Evolutionary conservation across 2,888 invertebrate genomes (phyloP).

Genomic region (Digitonthophagus gazella): DNA sequence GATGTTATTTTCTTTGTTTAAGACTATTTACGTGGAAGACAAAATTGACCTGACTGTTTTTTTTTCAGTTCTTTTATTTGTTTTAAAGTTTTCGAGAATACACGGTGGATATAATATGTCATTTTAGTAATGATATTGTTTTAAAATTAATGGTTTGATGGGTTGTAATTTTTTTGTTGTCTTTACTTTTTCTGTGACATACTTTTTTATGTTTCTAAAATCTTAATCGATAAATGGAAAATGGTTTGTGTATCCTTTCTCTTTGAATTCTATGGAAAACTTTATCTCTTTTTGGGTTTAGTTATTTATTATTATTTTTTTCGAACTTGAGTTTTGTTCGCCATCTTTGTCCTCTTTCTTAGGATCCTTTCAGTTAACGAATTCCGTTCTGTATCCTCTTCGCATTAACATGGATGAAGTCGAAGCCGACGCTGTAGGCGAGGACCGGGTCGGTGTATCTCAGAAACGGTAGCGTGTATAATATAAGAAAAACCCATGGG

Average conservation of each 20-base stretch:
- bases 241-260: too few relatives aligned
- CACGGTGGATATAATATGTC: background rate
- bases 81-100: too few relatives aligned
- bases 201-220: too few relatives aligned
- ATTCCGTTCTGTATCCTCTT: background rate
- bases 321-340: background rate
- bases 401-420: constrained; percentile 31
- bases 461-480: constrained; percentile 48
- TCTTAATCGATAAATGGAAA: too few relatives aligned
- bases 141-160: too few relatives aligned
- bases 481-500: constrained; percentile 47
- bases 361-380: background rate
- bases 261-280: too few relatives aligned
- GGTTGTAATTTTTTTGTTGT: too few relatives aligned
- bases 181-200: too few relatives aligned
- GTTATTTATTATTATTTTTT: too few relatives aligned
- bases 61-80: background rate
- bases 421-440: constrained; percentile 21
- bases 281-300: too few relatives aligned
- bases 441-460: constrained; percentile 36
- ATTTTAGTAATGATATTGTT: background rate
- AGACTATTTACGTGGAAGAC: background rate
- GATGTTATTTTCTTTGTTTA: background rate
- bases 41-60: too few relatives aligned
- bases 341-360: background rate